Evolutionary conservation across 1,140 invertebrate genomes (phyloP), one percentile per base, ranked within the genome.

Genomic region (Camponotus vicinus): DNA sequence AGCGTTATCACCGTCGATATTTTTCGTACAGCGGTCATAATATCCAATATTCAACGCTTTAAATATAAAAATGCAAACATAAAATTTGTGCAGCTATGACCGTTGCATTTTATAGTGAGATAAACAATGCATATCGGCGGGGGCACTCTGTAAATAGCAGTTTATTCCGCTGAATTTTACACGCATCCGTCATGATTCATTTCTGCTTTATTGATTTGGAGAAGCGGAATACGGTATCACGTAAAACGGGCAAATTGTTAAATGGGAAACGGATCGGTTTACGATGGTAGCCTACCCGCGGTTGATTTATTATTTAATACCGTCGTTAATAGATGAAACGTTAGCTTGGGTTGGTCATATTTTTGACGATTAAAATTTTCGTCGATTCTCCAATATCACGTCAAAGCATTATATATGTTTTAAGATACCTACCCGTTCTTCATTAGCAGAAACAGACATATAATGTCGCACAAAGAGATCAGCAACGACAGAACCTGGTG

Each of bases 231-330:
- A 70, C 52, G 78, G 66, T 80, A 63, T 83, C 69, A n/a, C 40
- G 40, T 75, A 59, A 82, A 82, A 73, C 67, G 79, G 37, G 55
- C 69, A 75, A 83, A 83, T 83, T 83, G 69, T 75, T 83, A 83
- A 83, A 83, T 83, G 79, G 69, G 61, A 75, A 83, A 42, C 79
- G 52, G 40, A 83, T 83, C 55, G 79, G 69, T 75, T 83, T 61
- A 75, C 79, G 69, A 73, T 83, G 55, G 69, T 73, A 55, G 67
- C 40, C 79, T 83, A 45, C 34, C 61, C 21, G 37, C 21, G 40
- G 67, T 52, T 55, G 79, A 83, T 83, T 83, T 83, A 75, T 83
- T 70, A 83, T 83, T 83, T 75, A 83, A 61, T 83, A 83, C n/a
- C 79, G n/a, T 13, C 52, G 69, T 42, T 61, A 83, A 75, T 83